phyloP scores from a whole-genome alignment of 2,888 invertebrate species.

The Sphaerophoria rueppellii region DNA sequence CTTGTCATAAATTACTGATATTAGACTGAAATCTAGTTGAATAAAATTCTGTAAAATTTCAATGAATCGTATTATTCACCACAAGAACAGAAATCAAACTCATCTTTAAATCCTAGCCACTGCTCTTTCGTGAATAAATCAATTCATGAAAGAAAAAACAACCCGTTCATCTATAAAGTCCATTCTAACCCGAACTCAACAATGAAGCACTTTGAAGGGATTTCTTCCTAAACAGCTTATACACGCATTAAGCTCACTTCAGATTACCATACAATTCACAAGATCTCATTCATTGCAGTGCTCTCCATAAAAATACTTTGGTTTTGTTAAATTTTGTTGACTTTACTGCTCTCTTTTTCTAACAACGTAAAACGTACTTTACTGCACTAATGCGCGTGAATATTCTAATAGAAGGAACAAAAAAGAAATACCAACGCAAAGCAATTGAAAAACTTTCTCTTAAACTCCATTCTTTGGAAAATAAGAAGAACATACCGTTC shows the following conservation, averaged over 20 bases:
- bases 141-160: no score
- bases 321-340: conserved; percentile 32
- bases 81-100: no score
- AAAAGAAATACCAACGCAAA: background rate
- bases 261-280: conserved; percentile 50
- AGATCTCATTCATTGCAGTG: conserved; percentile 14
- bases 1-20: no score
- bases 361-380: background rate
- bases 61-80: no score
- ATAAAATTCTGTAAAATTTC: no score
- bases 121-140: no score
- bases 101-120: no score
- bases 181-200: conserved; percentile 3
- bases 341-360: conserved; percentile 27
- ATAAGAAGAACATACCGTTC: background rate
- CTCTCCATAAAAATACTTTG: conserved; percentile 33
- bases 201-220: conserved; percentile 28
- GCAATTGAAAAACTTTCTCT: conserved; percentile 33
- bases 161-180: background rate
- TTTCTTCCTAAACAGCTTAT: conserved; percentile 38
- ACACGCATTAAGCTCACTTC: conserved; percentile 39
- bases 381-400: conserved; percentile 16
- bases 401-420: conserved; percentile 8
- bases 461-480: background rate
- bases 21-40: no score